Evolutionary conservation across 2,113 vertebrate genomes (phyloP).

Genomic region (Lepus americanus): DNA sequence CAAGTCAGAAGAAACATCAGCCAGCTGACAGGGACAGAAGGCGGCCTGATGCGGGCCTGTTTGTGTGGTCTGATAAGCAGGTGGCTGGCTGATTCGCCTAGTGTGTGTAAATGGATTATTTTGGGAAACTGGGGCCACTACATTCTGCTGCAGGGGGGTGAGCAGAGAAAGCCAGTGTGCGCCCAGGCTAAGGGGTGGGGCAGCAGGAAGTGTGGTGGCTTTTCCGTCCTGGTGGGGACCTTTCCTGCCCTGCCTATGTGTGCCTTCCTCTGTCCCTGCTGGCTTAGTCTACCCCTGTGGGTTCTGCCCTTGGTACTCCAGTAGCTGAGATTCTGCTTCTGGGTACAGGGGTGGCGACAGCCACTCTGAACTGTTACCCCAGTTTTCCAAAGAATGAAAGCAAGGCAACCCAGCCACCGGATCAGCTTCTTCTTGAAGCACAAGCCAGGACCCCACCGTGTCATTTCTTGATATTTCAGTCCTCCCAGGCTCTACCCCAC

Average conservation of each 20-base stretch:
- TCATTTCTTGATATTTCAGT: background rate
- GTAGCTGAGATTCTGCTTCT: background rate
- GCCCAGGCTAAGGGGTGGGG: background rate
- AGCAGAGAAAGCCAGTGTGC: background rate
- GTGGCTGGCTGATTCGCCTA: background rate
- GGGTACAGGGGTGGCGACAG: background rate
- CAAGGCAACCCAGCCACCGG: background rate
- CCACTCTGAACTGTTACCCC: background rate
- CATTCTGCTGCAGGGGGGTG: background rate
- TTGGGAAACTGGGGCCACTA: background rate
- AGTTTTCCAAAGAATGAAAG: constrained; percentile 26
- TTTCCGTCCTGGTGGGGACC: background rate
- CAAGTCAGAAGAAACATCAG: background rate
- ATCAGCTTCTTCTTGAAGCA: constrained; percentile 11
- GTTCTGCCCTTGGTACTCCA: background rate
- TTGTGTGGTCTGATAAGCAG: background rate
- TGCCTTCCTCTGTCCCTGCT: background rate
- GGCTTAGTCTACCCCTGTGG: background rate
- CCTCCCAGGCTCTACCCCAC: background rate
- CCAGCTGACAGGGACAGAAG: background rate
- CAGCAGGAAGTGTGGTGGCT: background rate
- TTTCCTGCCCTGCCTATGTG: background rate
- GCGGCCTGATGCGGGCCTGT: background rate
- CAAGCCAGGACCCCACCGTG: background rate
- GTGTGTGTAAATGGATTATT: background rate